Evolutionary conservation across 2,113 vertebrate genomes (phyloP).

Genomic region (Hassar affinis): DNA sequence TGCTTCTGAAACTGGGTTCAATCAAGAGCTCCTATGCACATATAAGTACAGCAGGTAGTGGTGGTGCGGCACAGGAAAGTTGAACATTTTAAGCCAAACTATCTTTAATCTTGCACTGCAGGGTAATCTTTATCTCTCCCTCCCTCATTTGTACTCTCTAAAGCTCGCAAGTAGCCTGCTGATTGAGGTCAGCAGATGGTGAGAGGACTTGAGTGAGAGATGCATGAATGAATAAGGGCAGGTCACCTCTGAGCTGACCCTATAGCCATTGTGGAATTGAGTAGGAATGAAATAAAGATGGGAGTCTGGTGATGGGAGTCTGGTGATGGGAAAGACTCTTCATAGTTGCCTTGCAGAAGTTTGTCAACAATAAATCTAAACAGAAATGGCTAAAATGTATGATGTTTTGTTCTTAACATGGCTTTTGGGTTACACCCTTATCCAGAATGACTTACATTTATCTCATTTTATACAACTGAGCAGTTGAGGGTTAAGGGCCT

Average conservation of each 20-base stretch:
- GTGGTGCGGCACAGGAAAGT: background rate
- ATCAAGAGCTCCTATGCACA: background rate
- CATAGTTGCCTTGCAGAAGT: background rate
- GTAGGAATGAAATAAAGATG: constrained; percentile 2
- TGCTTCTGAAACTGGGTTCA: background rate
- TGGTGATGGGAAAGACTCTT: background rate
- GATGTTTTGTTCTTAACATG: background rate
- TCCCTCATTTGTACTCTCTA: background rate
- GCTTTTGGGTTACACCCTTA: no score
- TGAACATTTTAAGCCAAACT: background rate
- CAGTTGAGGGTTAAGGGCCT: no score
- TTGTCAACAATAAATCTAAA: no score
- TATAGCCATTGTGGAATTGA: background rate
- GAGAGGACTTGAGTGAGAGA: constrained; percentile 48
- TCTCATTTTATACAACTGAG: no score
- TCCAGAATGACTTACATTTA: no score
- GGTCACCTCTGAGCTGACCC: background rate
- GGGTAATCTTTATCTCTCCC: constrained; percentile 9
- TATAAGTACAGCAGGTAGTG: background rate
- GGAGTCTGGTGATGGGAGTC: background rate
- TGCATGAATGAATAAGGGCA: constrained; percentile 5
- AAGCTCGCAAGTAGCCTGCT: background rate
- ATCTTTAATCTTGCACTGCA: background rate
- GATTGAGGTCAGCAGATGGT: constrained; percentile 50
- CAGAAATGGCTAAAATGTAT: no score